Evolutionary conservation across 1,140 invertebrate species (phyloP), one percentile per base, ranked within the genome.

Genomic region (Magallana gigas): DNA sequence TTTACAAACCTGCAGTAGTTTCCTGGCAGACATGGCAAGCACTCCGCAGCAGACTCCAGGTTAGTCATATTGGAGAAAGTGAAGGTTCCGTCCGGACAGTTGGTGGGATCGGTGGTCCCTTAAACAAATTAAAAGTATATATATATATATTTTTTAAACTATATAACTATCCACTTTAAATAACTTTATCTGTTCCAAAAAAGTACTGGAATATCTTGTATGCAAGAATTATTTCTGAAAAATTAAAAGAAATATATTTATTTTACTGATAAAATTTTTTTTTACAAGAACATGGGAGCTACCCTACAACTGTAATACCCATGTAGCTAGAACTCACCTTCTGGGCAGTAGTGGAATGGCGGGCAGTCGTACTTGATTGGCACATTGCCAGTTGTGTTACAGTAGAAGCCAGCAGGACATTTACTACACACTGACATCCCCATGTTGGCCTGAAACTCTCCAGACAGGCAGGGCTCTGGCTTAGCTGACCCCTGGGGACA

Each of bases 371-470:
- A 92, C n/a, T 86, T 90, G 60, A 84, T 83, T 3, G 85, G 83
- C 12, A 23, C 85, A 62, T 86, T 48, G 23, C 68, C 68, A 92
- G 71, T 16, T 91, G 92, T 93, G 86, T 92, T 91, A 83, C 94
- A 94, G 90, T 92, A 94, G 59, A 87, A 94, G 18, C 93, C 92
- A 11, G 91, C 89, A 1, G 94, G 93, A 89, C 94, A 94, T 1
- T 83, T 81, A 57, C 92, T 92, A 91, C 94, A 94, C 36, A 87
- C 82, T 68, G 88, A 91, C 86, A 92, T 89, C 16, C 88, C 88
- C 89, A 91, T 92, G 84, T 93, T 91, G 11, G 91, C 89, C 80
- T 94, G 93, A 87, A 93, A 94, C 9, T 91, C 89, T 14, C 94
- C 94, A 1, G 94, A 93, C 57, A 92, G 93, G 88, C 94, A 94